These are phyloP conservation scores for Mayetiola destructor DNA, from an alignment of 2,888 invertebrate species.

Conservation along the genomic window DNA sequence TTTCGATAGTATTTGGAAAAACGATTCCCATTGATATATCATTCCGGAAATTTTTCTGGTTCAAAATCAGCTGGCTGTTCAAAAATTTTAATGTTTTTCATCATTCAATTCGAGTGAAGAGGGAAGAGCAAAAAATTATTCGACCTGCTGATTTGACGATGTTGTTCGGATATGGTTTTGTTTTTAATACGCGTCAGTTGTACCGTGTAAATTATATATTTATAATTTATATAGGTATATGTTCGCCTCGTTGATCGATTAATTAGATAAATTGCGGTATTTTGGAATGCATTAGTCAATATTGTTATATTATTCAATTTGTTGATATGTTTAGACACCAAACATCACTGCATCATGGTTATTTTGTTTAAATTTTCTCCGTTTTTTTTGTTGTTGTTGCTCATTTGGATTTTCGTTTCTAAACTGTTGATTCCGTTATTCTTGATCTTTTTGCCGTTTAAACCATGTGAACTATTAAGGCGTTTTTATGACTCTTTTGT, in stretches of 20 bases:
- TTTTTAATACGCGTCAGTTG: slow-evolving; percentile 12
- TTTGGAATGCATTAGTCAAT: slow-evolving; percentile 12
- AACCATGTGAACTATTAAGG: slow-evolving; percentile 2
- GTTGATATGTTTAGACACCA: slow-evolving; percentile 10
- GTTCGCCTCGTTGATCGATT: slow-evolving; percentile 10
- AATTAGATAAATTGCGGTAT: slow-evolving; percentile 13
- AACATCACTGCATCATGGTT: slow-evolving; percentile 9
- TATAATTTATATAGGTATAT: no score
- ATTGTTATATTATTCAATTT: slow-evolving; percentile 10
- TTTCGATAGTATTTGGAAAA: not conserved
- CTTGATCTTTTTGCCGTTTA: not conserved
- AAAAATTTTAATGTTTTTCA: no score
- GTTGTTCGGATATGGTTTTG: not conserved
- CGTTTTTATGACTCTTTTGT: not conserved
- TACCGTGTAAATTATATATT: slow-evolving; percentile 8
- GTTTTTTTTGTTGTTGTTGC: not conserved
- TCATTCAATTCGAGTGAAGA: no score
- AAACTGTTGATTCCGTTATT: not conserved
- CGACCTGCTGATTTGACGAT: slow-evolving; percentile 6
- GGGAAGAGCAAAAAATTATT: no score
- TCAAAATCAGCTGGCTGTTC: no score
- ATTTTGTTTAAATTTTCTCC: slow-evolving; percentile 3
- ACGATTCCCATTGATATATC: no score
- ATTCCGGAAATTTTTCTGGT: no score
- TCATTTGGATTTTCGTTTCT: not conserved